These are phyloP conservation scores for Alca torda DNA, from an alignment of 2,797 vertebrate species.

Conservation along the genomic window DNA sequence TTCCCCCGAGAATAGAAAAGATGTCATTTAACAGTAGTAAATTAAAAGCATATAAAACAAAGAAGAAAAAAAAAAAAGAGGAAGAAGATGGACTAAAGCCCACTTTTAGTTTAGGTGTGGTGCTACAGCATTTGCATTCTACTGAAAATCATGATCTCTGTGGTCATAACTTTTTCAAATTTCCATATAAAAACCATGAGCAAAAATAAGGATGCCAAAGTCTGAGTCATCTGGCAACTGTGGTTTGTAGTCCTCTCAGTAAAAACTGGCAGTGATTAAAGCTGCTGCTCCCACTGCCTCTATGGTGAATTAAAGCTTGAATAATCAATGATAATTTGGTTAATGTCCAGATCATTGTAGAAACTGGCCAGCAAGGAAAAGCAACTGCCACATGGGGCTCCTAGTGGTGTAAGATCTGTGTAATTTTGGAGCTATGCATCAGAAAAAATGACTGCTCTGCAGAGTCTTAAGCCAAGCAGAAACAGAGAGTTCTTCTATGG, in stretches of 20 bases:
- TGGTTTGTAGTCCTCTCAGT: constrained; percentile 33
- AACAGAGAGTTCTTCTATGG: not conserved
- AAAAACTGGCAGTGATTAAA: constrained; percentile 57
- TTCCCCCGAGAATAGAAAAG: not conserved
- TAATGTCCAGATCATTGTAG: constrained; percentile 38
- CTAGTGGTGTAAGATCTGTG: not conserved
- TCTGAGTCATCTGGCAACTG: constrained; percentile 59
- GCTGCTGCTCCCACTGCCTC: constrained; percentile 36
- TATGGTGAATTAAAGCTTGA: constrained; percentile 33
- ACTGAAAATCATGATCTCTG: constrained; percentile 54
- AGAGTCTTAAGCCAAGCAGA: constrained; percentile 14
- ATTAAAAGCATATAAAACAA: not conserved
- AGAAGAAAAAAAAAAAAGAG: not conserved
- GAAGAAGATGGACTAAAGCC: constrained; percentile 14
- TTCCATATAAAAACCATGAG: constrained; percentile 61
- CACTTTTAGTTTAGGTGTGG: constrained; percentile 49
- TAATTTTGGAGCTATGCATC: constrained; percentile 16
- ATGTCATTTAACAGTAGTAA: not conserved
- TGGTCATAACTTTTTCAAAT: constrained; percentile 41
- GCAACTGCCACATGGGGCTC: not conserved
- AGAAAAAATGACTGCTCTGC: constrained; percentile 29
- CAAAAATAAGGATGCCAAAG: constrained; percentile 46
- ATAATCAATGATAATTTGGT: constrained; percentile 41
- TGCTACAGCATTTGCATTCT: constrained; percentile 12
- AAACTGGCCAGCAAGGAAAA: constrained; percentile 28